Conservation (phyloP, 2,113 vertebrate genomes). For the Hypanus sabinus region DNA sequence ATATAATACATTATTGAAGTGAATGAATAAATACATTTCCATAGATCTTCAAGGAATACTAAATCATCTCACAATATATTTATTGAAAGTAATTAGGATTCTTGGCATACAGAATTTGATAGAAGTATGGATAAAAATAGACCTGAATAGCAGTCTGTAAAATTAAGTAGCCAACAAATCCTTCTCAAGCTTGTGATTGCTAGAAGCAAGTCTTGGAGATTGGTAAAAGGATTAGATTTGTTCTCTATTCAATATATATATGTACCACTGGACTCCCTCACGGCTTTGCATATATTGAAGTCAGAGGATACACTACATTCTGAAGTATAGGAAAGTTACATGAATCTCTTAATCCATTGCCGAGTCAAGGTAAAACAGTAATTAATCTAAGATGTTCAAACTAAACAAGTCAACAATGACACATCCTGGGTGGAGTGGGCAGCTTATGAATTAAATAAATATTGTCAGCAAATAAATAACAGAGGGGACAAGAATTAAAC, state of each 20-base stretch:
- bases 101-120: not conserved
- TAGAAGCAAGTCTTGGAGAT: too few species aligned
- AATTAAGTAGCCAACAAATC: not conserved
- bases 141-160: not conserved
- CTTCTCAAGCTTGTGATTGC: not conserved
- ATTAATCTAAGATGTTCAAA: not conserved
- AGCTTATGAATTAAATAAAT: slow-evolving; percentile 23
- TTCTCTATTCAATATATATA: not conserved
- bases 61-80: not conserved
- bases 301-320: not conserved
- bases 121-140: not conserved
- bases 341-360: not conserved
- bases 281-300: not conserved
- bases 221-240: not conserved
- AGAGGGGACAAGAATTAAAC: slow-evolving; percentile 1
- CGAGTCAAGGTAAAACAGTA: not conserved
- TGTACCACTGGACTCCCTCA: not conserved
- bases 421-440: too few species aligned
- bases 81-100: not conserved
- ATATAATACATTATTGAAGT: not conserved
- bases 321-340: not conserved
- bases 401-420: not conserved
- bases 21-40: not conserved
- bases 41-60: not conserved
- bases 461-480: not conserved